These are phyloP conservation scores for Enteromius viviparus DNA, from an alignment of 2,797 vertebrate genomes.

Conservation along the genomic window DNA sequence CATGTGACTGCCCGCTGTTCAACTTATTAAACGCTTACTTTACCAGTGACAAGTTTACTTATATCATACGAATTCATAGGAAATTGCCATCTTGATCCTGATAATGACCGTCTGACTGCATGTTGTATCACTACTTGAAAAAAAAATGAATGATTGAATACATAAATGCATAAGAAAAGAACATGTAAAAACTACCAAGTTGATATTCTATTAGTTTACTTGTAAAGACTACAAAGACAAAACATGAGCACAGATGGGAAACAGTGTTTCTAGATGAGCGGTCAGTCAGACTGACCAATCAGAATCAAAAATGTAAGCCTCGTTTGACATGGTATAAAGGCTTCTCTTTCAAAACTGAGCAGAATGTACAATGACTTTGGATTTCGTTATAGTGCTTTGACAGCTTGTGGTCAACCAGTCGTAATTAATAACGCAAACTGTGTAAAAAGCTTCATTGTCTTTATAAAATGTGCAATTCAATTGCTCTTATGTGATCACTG, in stretches of 20 bases:
- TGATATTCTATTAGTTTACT: background rate
- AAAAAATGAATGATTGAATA: background rate
- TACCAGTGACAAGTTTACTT: background rate
- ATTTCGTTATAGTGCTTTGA: slow-evolving; percentile 1
- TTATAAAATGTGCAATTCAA: slow-evolving; percentile 40
- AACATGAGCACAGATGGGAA: background rate
- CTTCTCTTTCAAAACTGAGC: background rate
- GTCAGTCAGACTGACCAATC: slow-evolving; percentile 16
- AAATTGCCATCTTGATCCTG: background rate
- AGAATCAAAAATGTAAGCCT: slow-evolving; percentile 9
- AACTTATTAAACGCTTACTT: background rate
- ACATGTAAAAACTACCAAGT: background rate
- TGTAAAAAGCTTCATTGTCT: slow-evolving; percentile 46
- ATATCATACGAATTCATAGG: background rate
- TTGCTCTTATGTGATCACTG: slow-evolving; percentile 25
- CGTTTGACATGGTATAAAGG: background rate
- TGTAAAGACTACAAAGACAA: background rate
- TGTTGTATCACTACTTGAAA: background rate
- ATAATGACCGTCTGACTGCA: slow-evolving; percentile 10
- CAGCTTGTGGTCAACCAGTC: slow-evolving; percentile 24
- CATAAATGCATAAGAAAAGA: background rate
- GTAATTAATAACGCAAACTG: slow-evolving; percentile 30
- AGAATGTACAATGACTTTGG: slow-evolving; percentile 21
- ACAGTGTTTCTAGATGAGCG: background rate
- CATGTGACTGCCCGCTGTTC: background rate